Evolutionary conservation across 1,140 invertebrate genomes (phyloP).

Genomic region (Atta colombica): DNA sequence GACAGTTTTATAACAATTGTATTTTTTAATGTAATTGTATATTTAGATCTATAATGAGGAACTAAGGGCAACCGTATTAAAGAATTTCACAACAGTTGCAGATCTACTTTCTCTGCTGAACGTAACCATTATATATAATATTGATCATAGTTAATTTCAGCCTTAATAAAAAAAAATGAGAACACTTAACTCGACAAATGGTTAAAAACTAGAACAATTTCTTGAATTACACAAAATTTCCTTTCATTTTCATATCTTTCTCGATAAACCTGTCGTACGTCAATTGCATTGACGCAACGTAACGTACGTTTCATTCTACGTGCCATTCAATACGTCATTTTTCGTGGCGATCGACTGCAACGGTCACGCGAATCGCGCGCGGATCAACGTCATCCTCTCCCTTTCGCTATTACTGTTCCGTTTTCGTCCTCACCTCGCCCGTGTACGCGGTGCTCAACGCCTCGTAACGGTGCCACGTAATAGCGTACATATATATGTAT

Average conservation of each 20-base stretch:
- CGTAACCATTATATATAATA: too few species aligned
- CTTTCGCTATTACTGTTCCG: conserved; percentile 71
- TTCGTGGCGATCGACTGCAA: conserved; percentile 56
- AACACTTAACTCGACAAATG: not conserved
- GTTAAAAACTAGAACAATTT: not conserved
- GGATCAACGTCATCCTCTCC: conserved; percentile 68
- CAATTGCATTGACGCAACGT: conserved; percentile 45
- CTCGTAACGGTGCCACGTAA: conserved; percentile 49
- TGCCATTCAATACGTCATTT: conserved; percentile 53
- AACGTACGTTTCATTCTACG: conserved; percentile 36
- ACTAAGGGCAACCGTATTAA: too few species aligned
- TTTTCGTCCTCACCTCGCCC: conserved; percentile 66
- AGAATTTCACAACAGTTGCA: too few species aligned
- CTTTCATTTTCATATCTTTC: conserved; percentile 18
- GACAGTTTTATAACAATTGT: too few species aligned
- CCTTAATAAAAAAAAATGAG: not conserved
- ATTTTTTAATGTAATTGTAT: too few species aligned
- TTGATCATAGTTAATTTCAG: not conserved
- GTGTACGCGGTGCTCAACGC: conserved; percentile 45
- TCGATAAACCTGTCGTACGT: not conserved
- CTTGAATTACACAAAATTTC: not conserved
- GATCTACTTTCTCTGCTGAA: too few species aligned
- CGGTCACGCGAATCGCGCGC: conserved; percentile 52
- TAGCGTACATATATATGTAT: not conserved
- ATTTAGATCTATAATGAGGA: too few species aligned